phyloP scores from a whole-genome alignment of 2,888 invertebrate genomes.

The Autographa pulchrina region DNA sequence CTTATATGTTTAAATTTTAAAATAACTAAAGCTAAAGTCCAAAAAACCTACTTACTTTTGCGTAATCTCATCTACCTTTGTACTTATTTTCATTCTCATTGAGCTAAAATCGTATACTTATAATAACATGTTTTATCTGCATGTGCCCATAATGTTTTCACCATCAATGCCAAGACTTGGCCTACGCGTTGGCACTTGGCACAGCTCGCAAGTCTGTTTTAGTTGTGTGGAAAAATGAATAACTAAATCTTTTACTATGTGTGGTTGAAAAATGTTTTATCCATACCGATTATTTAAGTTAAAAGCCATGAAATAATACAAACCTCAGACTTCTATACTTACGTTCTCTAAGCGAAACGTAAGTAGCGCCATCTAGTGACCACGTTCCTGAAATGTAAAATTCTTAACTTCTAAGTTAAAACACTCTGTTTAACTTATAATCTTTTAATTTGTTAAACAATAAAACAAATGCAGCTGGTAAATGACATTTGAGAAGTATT shows the following conservation, averaged over 20 bases:
- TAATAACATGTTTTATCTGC: not conserved
- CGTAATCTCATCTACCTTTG: not conserved
- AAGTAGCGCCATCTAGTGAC: slow-evolving; percentile 57
- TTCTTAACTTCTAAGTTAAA: not conserved
- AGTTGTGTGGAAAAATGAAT: not conserved
- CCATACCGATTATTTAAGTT: not conserved
- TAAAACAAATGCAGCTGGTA: not conserved
- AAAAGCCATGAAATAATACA: not conserved
- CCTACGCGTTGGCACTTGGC: slow-evolving; percentile 32
- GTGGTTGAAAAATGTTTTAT: not conserved
- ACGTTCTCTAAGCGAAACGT: not conserved
- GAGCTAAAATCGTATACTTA: not conserved
- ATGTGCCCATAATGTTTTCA: not conserved
- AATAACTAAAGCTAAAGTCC: too few species aligned
- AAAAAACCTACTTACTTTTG: too few species aligned
- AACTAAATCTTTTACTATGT: slow-evolving; percentile 5
- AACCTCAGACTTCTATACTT: not conserved
- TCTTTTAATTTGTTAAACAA: not conserved
- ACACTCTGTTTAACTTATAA: not conserved
- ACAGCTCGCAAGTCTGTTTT: slow-evolving; percentile 24
- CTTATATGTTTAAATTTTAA: too few species aligned
- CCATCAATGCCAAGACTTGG: slow-evolving; percentile 34
- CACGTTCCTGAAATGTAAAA: not conserved
- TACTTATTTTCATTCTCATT: not conserved
- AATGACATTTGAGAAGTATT: not conserved